Evolutionary conservation across 2,888 invertebrate genomes (phyloP).

Genomic region (Andrena haemorrhoa): DNA sequence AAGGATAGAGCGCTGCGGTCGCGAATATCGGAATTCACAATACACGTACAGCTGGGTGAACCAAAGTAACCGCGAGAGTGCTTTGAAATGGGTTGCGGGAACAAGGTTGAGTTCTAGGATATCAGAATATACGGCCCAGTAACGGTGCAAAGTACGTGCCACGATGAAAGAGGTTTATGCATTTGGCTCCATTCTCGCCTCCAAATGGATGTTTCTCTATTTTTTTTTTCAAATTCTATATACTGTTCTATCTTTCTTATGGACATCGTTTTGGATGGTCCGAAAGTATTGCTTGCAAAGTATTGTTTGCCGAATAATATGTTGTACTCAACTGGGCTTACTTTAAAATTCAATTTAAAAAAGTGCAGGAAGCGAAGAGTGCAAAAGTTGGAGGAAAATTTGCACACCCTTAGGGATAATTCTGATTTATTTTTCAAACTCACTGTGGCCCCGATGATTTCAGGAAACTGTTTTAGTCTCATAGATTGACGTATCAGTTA

Average conservation of each 20-base stretch:
- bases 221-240: conserved; percentile 3
- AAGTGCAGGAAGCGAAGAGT: no score
- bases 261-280: background rate
- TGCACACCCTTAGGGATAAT: no score
- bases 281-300: no score
- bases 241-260: background rate
- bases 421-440: no score
- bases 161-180: conserved; percentile 70
- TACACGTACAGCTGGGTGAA: conserved; percentile 70
- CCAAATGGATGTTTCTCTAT: conserved; percentile 3
- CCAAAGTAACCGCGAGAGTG: conserved; percentile 75
- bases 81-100: conserved; percentile 73
- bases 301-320: no score
- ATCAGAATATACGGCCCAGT: conserved; percentile 72
- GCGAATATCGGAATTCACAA: conserved; percentile 74
- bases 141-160: conserved; percentile 68
- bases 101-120: conserved; percentile 74
- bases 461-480: no score
- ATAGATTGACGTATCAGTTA: no score
- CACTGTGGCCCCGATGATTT: no score
- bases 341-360: no score
- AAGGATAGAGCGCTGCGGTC: conserved; percentile 62
- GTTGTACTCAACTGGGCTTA: no score
- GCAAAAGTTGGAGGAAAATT: no score
- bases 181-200: conserved; percentile 14